A percentile compares a stretch with the other conserved stretches of the same genome.
phyloP scores from a whole-genome alignment of 2,113 vertebrate species.

The Collichthys lucidus region DNA sequence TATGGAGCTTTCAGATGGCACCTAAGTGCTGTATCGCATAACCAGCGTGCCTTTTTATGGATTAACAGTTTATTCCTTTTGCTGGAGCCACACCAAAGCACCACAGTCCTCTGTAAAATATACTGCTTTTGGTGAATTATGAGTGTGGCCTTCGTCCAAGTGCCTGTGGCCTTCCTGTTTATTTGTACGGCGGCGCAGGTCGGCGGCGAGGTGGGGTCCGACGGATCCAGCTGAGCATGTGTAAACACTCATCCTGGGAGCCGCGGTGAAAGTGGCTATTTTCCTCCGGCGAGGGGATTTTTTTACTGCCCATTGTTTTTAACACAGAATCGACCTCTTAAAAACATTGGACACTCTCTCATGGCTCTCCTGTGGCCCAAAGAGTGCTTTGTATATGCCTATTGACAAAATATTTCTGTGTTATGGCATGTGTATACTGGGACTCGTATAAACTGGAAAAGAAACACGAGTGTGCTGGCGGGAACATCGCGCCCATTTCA shows the following conservation, averaged over 20 bases:
- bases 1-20: constrained; percentile 62
- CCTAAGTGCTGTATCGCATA: constrained; percentile 72
- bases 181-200: constrained; percentile 85
- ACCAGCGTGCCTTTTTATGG: constrained; percentile 69
- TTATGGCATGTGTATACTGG: constrained; percentile 82
- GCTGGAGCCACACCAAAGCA: constrained; percentile 73
- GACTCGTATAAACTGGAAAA: constrained; percentile 74
- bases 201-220: constrained; percentile 75
- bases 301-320: constrained; percentile 80
- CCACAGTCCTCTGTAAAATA: constrained; percentile 75
- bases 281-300: constrained; percentile 68
- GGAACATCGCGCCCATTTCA: constrained; percentile 68
- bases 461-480: constrained; percentile 73
- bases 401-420: constrained; percentile 82
- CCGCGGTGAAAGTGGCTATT: constrained; percentile 64
- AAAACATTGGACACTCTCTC: constrained; percentile 72
- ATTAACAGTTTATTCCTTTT: constrained; percentile 77
- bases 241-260: constrained; percentile 75
- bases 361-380: constrained; percentile 62
- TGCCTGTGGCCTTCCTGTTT: constrained; percentile 86
- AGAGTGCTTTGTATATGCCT: constrained; percentile 81
- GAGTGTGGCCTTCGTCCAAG: constrained; percentile 81
- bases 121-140: constrained; percentile 82
- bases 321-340: constrained; percentile 75
- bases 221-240: constrained; percentile 77